Percentiles rank a stretch among this genome's conserved stretches.
Conservation (phyloP, 2,888 invertebrate genomes). For the Micropterix aruncella region DNA sequence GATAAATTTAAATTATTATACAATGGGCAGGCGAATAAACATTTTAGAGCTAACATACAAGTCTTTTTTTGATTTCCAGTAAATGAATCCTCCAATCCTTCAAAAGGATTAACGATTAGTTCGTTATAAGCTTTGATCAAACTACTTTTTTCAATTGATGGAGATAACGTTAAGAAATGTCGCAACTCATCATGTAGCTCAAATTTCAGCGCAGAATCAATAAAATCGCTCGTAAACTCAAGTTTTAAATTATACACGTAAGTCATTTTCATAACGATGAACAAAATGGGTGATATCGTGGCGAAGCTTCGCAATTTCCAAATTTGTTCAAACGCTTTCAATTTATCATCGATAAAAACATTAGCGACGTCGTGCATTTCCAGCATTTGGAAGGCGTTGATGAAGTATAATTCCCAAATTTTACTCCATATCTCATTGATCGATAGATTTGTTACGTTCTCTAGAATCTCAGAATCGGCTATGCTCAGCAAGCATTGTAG, state of each 20-base stretch:
- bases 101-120: conserved; percentile 29
- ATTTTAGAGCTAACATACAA: conserved; percentile 30
- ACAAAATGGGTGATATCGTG: conserved; percentile 3
- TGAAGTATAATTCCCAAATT: conserved; percentile 28
- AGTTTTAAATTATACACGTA: conserved; percentile 9
- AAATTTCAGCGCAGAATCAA: conserved; percentile 8
- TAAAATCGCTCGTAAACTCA: conserved; percentile 7
- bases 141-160: conserved; percentile 22
- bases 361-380: conserved; percentile 35
- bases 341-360: conserved; percentile 30
- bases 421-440: conserved; percentile 28
- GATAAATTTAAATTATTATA: conserved; percentile 31
- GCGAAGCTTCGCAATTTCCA: conserved; percentile 13
- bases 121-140: conserved; percentile 30
- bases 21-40: conserved; percentile 30
- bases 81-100: conserved; percentile 33
- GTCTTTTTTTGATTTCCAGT: conserved; percentile 30
- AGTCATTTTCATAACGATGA: conserved; percentile 9
- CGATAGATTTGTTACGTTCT: conserved; percentile 29
- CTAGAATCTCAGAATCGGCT: conserved; percentile 29
- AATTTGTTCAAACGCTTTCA: conserved; percentile 26
- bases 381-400: conserved; percentile 27
- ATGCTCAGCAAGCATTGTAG: conserved; percentile 35
- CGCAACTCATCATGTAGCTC: conserved; percentile 18
- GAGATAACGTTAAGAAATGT: conserved; percentile 25